These are phyloP conservation scores for Bucco capensis DNA, from an alignment of 2,113 vertebrate genomes.

Conservation along the genomic window DNA sequence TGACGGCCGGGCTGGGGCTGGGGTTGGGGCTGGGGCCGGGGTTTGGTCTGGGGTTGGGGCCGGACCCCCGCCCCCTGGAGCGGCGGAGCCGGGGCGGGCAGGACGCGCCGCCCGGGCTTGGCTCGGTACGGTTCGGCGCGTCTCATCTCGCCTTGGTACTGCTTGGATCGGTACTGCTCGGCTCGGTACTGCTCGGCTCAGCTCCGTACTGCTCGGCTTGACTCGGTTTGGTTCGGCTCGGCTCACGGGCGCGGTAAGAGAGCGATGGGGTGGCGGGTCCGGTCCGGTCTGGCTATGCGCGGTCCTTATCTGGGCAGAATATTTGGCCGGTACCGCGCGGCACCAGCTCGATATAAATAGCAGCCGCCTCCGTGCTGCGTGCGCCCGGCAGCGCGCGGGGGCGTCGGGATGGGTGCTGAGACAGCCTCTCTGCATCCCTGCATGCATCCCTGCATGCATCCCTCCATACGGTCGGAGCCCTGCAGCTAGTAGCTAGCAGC, in stretches of 20 bases:
- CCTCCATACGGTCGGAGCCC: not conserved
- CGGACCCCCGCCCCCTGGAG: not conserved
- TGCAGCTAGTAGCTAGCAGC: not conserved
- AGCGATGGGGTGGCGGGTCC: constrained; percentile 47
- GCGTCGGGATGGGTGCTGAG: not conserved
- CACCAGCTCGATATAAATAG: constrained; percentile 72
- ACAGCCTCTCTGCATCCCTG: not conserved
- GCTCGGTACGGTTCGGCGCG: not conserved
- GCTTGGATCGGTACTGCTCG: not conserved
- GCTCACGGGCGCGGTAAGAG: constrained; percentile 23
- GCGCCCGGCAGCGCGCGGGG: too few relatives aligned
- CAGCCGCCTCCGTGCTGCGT: not conserved
- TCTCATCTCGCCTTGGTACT: not conserved
- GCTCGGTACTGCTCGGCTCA: not conserved
- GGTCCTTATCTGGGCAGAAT: constrained; percentile 89
- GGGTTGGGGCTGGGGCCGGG: not conserved
- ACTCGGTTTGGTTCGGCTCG: not conserved
- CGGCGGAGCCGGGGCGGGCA: not conserved
- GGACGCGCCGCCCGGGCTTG: not conserved
- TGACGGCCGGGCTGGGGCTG: not conserved
- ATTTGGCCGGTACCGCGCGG: constrained; percentile 81
- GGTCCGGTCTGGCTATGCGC: constrained; percentile 43
- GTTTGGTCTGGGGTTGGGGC: not conserved
- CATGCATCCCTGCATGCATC: not conserved
- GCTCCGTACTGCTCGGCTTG: not conserved